Conservation (phyloP, 2,888 invertebrate species). For the Subacronicta megacephala region DNA sequence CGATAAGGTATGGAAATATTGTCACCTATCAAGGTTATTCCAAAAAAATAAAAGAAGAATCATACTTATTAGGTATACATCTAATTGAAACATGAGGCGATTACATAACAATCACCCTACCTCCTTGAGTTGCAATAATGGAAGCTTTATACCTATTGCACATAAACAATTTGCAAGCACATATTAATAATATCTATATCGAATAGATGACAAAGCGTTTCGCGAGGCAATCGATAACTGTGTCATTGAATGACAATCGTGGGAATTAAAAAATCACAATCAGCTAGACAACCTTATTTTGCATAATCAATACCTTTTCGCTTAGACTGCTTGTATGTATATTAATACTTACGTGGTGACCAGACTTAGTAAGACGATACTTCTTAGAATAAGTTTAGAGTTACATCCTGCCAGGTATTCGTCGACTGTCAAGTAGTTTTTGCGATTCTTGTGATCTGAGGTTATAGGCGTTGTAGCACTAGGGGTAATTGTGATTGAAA, state of each 20-base stretch:
- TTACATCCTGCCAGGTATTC: background rate
- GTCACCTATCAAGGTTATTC: background rate
- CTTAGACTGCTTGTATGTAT: background rate
- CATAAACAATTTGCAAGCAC: constrained; percentile 19
- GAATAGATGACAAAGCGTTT: constrained; percentile 42
- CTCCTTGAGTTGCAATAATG: constrained; percentile 6
- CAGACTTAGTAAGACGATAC: background rate
- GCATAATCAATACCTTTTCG: constrained; percentile 34
- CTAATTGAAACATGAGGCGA: background rate
- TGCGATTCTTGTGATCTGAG: too few relatives aligned
- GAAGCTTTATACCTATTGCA: constrained; percentile 4
- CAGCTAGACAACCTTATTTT: constrained; percentile 23
- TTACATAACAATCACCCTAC: background rate
- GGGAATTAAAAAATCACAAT: constrained; percentile 42
- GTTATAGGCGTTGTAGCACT: too few relatives aligned
- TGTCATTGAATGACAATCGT: constrained; percentile 36
- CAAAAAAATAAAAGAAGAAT: background rate
- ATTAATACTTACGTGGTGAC: background rate
- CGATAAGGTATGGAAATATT: background rate
- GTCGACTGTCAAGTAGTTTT: background rate
- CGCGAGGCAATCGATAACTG: constrained; percentile 36
- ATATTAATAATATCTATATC: constrained; percentile 9
- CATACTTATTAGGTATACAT: too few relatives aligned
- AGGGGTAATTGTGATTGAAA: too few relatives aligned
- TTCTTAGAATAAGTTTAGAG: background rate